These are phyloP conservation scores for Halcyon senegalensis DNA, from an alignment of 2,113 vertebrate genomes.

Conservation along the genomic window DNA sequence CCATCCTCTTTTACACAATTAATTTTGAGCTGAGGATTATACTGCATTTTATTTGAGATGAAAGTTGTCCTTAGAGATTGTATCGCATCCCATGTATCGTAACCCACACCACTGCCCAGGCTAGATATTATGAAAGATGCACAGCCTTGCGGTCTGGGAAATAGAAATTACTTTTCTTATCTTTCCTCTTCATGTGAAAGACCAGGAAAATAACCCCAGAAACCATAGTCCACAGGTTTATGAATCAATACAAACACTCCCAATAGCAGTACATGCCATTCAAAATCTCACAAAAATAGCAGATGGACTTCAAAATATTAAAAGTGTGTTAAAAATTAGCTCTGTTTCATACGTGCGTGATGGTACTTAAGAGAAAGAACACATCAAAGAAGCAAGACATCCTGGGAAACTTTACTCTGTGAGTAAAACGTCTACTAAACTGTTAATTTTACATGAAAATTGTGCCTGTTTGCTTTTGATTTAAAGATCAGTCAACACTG, in stretches of 20 bases:
- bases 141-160: constrained; percentile 13
- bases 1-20: neutral
- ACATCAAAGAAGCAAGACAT: neutral
- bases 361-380: neutral
- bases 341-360: neutral
- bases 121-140: constrained; percentile 15
- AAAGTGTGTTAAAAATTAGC: neutral
- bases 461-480: neutral
- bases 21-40: constrained; percentile 8
- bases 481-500: neutral
- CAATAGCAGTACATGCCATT: neutral
- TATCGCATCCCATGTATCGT: neutral
- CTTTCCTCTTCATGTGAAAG: neutral
- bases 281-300: neutral
- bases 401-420: neutral
- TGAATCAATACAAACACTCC: constrained; percentile 11
- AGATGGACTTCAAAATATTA: constrained; percentile 34
- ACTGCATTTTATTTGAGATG: neutral
- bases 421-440: neutral
- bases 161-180: constrained; percentile 44
- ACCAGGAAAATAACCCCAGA: neutral
- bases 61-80: constrained; percentile 16
- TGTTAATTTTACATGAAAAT: neutral
- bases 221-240: neutral
- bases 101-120: neutral